Conservation (phyloP, 1,140 invertebrate genomes). For the Microplitis demolitor region DNA sequence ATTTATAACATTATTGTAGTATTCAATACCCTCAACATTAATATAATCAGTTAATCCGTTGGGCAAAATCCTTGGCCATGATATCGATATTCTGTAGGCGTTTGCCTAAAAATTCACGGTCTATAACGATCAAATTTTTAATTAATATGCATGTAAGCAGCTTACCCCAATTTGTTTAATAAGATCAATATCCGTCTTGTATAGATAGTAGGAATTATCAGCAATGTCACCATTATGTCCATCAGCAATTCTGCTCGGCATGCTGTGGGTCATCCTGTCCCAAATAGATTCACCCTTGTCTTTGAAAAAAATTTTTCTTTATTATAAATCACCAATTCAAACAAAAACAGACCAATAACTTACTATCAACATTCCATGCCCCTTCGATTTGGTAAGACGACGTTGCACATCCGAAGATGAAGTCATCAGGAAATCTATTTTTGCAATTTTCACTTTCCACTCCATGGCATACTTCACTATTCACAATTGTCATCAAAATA, state of each 20-base stretch:
- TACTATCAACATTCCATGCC: conserved; percentile 64
- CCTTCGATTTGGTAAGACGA: conserved; percentile 67
- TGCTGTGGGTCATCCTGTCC: conserved; percentile 49
- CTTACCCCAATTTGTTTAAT: conserved; percentile 64
- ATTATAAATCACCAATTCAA: too few relatives aligned
- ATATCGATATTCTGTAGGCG: conserved; percentile 65
- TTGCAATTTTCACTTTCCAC: background rate
- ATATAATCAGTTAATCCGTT: conserved; percentile 57
- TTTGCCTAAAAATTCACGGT: conserved; percentile 23
- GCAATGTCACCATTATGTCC: conserved; percentile 67
- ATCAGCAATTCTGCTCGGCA: conserved; percentile 61
- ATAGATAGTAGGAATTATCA: conserved; percentile 72
- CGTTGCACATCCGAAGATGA: conserved; percentile 63
- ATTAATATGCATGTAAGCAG: background rate
- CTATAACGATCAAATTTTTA: too few relatives aligned
- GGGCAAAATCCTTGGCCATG: conserved; percentile 64
- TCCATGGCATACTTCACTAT: too few relatives aligned
- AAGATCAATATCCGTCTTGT: conserved; percentile 68
- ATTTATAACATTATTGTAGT: conserved; percentile 68
- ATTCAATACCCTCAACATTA: conserved; percentile 60
- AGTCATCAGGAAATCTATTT: conserved; percentile 60
- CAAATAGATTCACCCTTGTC: conserved; percentile 62
- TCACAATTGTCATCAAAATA: too few relatives aligned
- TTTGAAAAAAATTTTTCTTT: conserved; percentile 26
- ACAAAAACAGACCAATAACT: background rate